A percentile compares a stretch with the other conserved stretches of the same genome.
phyloP scores from a whole-genome alignment of 2,797 vertebrate species.

The Peromyscus eremicus region DNA sequence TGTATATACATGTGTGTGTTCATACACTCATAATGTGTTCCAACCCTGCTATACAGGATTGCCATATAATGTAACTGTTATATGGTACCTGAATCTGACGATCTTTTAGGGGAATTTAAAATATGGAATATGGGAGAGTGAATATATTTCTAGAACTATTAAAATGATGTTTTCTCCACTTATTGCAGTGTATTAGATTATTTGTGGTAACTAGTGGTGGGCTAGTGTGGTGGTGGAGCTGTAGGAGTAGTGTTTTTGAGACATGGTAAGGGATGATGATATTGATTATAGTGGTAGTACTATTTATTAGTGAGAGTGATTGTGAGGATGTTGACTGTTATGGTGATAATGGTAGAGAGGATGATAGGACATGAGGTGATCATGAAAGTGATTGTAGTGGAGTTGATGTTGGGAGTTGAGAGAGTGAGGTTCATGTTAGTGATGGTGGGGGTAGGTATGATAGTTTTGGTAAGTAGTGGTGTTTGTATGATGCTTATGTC shows the following conservation, averaged over 20 bases:
- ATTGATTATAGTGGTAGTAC: background rate
- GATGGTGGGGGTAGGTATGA: background rate
- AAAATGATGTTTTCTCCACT: background rate
- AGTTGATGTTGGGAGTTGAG: background rate
- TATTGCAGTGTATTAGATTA: background rate
- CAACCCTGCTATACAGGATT: too few species aligned
- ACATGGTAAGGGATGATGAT: background rate
- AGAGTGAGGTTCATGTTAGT: too few species aligned
- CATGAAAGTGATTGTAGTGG: too few species aligned
- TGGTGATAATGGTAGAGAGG: background rate
- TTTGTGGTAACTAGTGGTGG: background rate
- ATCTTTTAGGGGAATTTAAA: too few species aligned
- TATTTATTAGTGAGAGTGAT: background rate
- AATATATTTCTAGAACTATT: background rate
- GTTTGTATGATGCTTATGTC: background rate
- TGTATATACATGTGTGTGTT: too few species aligned
- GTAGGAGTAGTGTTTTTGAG: too few species aligned
- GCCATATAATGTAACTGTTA: background rate
- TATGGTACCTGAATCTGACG: background rate
- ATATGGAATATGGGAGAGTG: rapidly evolving
- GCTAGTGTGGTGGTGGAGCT: background rate
- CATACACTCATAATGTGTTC: too few species aligned
- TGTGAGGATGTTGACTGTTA: too few species aligned
- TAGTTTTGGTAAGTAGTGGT: too few species aligned
- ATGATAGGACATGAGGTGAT: background rate